Evolutionary conservation across 1,140 invertebrate genomes (phyloP), one percentile per base, ranked within the genome.

Genomic region (Sesamia nonagrioides): DNA sequence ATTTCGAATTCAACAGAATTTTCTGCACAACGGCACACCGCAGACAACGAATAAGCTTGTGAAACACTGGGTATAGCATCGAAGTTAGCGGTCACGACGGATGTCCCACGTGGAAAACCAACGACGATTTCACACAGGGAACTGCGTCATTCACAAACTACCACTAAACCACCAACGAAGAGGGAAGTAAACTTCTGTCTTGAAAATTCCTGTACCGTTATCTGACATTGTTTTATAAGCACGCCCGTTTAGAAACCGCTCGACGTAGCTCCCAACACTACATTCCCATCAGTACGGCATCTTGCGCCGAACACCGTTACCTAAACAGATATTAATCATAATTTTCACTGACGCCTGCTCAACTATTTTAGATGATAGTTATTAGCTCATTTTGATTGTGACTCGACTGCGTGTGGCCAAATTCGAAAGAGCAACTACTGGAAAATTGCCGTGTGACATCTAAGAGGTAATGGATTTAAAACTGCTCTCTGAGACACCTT

Each of bases 261-360:
- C 74, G 50, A n/a, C 27, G 35, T 15, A 54, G 42, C 61, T 66
- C 60, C n/a, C 58, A 54, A 17, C 50, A 9, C 48, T 50, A 52
- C 76, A 83, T 86, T 89, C 84, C 84, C 85, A 89, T 83, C 81
- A 77, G 69, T 78, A 78, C 82, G 72, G 82, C 82, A 82, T 85
- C 85, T 84, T 80, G 82, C 80, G 77, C 78, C 75, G 75, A 77
- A 78, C 80, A 90, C 92, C 91, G 92, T 93, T 93, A 92, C 75
- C 88, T 91, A 93, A 92, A 92, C 91, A 89, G 91, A 95, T 95
- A 95, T 95, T 95, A 95, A 95, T 95, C 93, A 95, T 94, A 94
- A 94, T 95, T 95, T 95, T 91, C 92, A 93, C 89, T 94, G 90
- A 94, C 91, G 86, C 86, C 84, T 80, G 82, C 84, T 90, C 90